phyloP scores from a whole-genome alignment of 2,888 invertebrate genomes.

The Therioaphis trifolii region DNA sequence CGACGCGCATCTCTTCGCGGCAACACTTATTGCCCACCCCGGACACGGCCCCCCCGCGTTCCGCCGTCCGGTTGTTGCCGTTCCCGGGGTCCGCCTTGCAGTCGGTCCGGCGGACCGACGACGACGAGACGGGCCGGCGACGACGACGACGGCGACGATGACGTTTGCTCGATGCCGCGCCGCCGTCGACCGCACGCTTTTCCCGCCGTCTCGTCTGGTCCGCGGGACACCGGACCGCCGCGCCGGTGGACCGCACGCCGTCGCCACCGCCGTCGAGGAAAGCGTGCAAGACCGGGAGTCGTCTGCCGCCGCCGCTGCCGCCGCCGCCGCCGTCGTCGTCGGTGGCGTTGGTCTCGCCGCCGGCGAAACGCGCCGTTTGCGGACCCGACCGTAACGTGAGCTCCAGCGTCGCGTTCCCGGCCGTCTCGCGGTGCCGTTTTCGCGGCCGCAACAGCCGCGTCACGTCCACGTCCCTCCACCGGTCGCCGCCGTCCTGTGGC shows the following conservation, averaged over 20 bases:
- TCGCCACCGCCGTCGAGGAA: constrained; percentile 27
- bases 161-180: constrained; percentile 8
- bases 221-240: not conserved
- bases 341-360: not conserved
- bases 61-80: not conserved
- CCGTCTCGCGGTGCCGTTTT: constrained; percentile 62
- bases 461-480: constrained; percentile 55
- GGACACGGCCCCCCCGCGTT: constrained; percentile 15
- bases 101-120: constrained; percentile 26
- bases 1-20: constrained; percentile 76
- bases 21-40: constrained; percentile 71
- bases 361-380: not conserved
- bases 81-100: constrained; percentile 23
- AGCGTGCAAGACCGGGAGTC: constrained; percentile 13
- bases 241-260: not conserved
- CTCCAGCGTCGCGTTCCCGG: constrained; percentile 49
- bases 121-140: not conserved
- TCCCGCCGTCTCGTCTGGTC: not conserved
- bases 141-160: constrained; percentile 1
- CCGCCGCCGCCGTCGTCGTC: not conserved
- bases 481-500: not conserved
- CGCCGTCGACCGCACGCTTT: constrained; percentile 1
- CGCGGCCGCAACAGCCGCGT: constrained; percentile 59
- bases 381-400: not conserved
- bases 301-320: not conserved